These are phyloP conservation scores for Rissa tridactyla DNA, from an alignment of 2,113 vertebrate genomes.

Conservation along the genomic window DNA sequence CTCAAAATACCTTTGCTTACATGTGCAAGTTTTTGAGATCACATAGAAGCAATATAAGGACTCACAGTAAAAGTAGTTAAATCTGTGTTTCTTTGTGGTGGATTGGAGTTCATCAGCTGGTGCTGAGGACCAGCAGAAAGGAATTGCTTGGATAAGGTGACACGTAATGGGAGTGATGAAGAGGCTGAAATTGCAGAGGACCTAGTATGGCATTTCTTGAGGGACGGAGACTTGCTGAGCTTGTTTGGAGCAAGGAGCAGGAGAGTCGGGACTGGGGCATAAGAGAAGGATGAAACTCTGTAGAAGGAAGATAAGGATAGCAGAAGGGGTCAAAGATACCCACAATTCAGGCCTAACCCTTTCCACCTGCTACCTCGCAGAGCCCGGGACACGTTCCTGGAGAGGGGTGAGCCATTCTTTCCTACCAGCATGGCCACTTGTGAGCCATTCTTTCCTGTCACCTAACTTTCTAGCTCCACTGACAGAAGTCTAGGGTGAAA, in stretches of 20 bases:
- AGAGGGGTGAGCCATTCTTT: not conserved
- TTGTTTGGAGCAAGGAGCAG: not conserved
- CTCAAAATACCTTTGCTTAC: not conserved
- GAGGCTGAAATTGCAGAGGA: not conserved
- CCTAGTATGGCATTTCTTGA: not conserved
- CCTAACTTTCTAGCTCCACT: not conserved
- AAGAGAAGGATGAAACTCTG: not conserved
- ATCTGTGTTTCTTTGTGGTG: not conserved
- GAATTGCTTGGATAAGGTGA: not conserved
- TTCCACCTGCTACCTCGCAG: not conserved
- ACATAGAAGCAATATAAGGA: not conserved
- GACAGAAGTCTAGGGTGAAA: not conserved
- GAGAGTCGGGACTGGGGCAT: not conserved
- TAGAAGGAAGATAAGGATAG: not conserved
- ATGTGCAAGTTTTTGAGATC: not conserved
- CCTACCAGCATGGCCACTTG: fast-evolving
- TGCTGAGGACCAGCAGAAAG: not conserved
- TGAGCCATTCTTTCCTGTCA: not conserved
- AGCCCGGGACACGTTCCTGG: fast-evolving
- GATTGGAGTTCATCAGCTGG: not conserved
- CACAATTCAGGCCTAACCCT: not conserved
- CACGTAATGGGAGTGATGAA: not conserved
- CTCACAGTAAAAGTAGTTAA: not conserved
- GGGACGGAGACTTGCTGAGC: not conserved
- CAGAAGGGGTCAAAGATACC: not conserved